Evolutionary conservation across 2,113 vertebrate species (phyloP), one percentile per base, ranked within the genome.

Genomic region (Odontophorus gujanensis): DNA sequence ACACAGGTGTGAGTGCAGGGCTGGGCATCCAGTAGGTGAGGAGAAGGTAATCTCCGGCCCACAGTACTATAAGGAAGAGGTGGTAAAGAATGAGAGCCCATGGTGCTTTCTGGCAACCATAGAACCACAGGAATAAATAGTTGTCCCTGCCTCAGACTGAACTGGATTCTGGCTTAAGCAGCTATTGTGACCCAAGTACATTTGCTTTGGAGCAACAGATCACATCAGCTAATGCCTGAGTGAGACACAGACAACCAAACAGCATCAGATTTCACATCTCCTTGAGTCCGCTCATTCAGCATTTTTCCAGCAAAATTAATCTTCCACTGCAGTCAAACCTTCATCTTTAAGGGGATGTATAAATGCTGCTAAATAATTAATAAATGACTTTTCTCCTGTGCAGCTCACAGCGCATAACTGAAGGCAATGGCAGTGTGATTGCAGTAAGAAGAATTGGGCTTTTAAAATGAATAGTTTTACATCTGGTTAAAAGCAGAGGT

Each of bases 71-170:
- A 36, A 73, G 62, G 30, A 85, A 38, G 17, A 0, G 1, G 25
- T 0, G 1, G 55, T 13, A 10, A 36, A 83, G 22, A 84, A 32
- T 0, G 0, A 36, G 85, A 73, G 32, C 7, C 21, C 13, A 5
- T 4, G 13, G 66, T 59, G 59, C 48, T 57, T 93, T 58, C 43
- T 32, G 72, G 40, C n/a, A 81, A 13, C 15, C 81, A 11, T 34
- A 30, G 51, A 30, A 13, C 18, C 81, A 11, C 32, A 30, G 51
- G 16, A 91, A 55, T 24, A 85, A 93, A 63, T 69, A 66, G 71
- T 26, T 77, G 68, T 21, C 51, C 50, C 79, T 63, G 36, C 43
- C 34, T 92, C 65, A 74, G 58, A 91, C 87, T 63, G 45, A 30
- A 42, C 6, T 78, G 57, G 76, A 59, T 92, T 81, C 72, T 81